Evolutionary conservation across 1,140 invertebrate genomes (phyloP).

Genomic region (Neodiprion lecontei): DNA sequence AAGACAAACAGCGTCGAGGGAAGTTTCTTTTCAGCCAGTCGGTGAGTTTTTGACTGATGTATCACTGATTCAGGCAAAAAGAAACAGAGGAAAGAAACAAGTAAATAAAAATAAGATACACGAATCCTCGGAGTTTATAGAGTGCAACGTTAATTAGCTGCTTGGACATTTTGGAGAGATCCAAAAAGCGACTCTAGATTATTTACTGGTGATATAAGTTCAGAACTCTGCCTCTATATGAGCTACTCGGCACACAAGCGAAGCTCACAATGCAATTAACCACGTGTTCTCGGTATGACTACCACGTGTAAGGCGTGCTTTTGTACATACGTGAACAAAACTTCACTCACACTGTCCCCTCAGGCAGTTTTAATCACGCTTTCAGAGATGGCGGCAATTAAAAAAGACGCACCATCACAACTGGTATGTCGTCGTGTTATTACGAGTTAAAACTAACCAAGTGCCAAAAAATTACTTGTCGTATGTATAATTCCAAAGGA

Average conservation of each 20-base stretch:
- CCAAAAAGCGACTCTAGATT: not conserved
- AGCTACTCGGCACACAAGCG: not conserved
- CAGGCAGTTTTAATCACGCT: not conserved
- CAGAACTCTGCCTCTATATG: not conserved
- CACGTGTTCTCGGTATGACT: not conserved
- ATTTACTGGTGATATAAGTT: not conserved
- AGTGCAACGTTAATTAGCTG: not conserved
- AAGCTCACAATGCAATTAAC: constrained; percentile 1
- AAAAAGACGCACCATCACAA: not conserved
- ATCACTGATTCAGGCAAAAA: too few species aligned
- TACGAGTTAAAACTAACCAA: not conserved
- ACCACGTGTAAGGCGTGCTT: not conserved
- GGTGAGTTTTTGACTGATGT: too few species aligned
- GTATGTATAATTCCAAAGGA: too few species aligned
- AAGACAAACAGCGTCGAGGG: too few species aligned
- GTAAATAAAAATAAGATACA: not conserved
- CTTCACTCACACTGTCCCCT: not conserved
- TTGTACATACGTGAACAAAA: not conserved
- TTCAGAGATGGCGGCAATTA: not conserved
- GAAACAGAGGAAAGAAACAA: too few species aligned
- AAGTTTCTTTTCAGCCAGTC: too few species aligned
- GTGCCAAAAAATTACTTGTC: too few species aligned
- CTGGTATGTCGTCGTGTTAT: not conserved
- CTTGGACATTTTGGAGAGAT: not conserved
- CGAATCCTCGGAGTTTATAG: not conserved